Evolutionary conservation across 2,113 vertebrate species (phyloP).

Genomic region (Jacana jacana): DNA sequence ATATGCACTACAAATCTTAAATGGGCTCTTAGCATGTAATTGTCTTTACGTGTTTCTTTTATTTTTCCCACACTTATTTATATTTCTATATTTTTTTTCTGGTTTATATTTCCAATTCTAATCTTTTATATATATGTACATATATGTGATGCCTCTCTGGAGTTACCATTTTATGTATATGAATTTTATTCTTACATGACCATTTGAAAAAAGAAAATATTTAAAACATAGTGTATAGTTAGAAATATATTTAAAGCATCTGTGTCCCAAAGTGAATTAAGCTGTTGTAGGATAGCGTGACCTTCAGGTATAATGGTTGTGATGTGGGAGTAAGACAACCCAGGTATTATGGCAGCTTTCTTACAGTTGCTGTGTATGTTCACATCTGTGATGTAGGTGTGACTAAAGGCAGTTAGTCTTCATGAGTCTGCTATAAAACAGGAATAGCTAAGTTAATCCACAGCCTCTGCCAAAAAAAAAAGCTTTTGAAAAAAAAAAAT

Average conservation of each 20-base stretch:
- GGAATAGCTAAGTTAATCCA: neutral
- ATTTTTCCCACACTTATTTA: neutral
- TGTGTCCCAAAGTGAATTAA: neutral
- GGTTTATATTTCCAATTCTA: neutral
- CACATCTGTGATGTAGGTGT: neutral
- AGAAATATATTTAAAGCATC: neutral
- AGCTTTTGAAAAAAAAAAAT: neutral
- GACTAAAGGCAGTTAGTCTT: neutral
- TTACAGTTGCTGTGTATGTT: neutral
- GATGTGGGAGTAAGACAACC: neutral
- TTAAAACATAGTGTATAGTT: neutral
- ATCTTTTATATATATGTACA: neutral
- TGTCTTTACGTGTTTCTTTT: neutral
- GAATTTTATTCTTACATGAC: neutral
- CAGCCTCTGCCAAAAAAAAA: neutral
- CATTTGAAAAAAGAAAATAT: neutral
- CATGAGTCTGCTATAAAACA: neutral
- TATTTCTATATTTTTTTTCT: neutral
- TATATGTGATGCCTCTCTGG: neutral
- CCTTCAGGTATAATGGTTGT: neutral
- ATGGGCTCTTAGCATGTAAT: neutral
- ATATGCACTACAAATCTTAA: neutral
- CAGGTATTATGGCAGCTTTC: neutral
- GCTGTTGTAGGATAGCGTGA: neutral
- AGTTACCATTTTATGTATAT: neutral